Conservation (phyloP, 2,113 vertebrate genomes). For the Turdus rufiventris region DNA sequence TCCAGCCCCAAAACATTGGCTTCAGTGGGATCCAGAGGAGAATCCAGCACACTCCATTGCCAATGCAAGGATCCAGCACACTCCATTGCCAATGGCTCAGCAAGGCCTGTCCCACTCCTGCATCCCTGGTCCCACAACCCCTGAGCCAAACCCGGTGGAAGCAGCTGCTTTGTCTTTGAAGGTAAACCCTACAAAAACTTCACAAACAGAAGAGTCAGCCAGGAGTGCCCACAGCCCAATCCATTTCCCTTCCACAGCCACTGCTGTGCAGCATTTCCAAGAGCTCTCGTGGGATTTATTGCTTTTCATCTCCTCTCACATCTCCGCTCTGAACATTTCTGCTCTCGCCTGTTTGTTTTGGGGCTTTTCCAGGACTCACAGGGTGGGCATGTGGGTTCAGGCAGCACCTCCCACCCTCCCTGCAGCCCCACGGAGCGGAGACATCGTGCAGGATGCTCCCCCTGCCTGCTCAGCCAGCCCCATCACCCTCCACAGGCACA, state of each 20-base stretch:
- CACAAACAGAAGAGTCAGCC: neutral
- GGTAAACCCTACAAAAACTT: neutral
- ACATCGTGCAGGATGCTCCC: neutral
- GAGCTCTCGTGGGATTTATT: fast-evolving
- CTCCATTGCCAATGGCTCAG: fast-evolving
- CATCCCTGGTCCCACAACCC: neutral
- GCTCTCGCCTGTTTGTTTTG: neutral
- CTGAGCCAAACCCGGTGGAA: fast-evolving
- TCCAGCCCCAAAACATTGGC: fast-evolving
- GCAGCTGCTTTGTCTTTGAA: neutral
- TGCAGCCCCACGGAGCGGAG: fast-evolving
- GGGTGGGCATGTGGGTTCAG: fast-evolving
- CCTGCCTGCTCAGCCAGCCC: neutral
- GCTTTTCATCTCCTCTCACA: neutral
- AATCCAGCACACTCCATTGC: neutral
- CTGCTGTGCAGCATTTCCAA: neutral
- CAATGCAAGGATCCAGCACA: neutral
- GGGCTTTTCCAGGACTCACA: neutral
- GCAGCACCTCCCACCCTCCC: neutral
- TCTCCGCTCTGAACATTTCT: neutral
- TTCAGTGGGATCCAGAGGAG: neutral
- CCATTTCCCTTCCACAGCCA: fast-evolving
- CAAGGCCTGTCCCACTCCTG: fast-evolving
- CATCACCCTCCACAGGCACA: fast-evolving
- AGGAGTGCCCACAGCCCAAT: fast-evolving